Evolutionary conservation across 37 sponge, comb jelly and placozoan species (phyloP).

Genomic region (Diacarnus erythraeanus): DNA sequence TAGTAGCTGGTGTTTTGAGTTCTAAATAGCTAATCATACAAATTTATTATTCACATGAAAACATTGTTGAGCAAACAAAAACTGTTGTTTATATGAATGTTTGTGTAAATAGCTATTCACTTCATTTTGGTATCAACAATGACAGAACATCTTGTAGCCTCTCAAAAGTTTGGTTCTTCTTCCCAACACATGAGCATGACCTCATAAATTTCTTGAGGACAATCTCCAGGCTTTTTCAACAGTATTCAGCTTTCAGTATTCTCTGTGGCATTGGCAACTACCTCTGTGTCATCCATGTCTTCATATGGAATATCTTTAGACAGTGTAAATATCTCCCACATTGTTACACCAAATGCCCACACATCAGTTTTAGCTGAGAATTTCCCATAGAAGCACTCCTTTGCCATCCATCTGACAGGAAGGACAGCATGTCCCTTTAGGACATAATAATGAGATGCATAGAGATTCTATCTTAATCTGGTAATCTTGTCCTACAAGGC

Average conservation of each 20-base stretch:
- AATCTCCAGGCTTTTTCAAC: conserved; percentile 30
- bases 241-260: conserved; percentile 37
- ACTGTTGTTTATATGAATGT: too few species aligned
- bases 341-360: conserved; percentile 80
- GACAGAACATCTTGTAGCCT: conserved; percentile 10
- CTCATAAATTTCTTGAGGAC: conserved; percentile 47
- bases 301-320: conserved; percentile 61
- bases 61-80: too few species aligned
- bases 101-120: too few species aligned
- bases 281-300: conserved; percentile 63
- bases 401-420: conserved; percentile 85
- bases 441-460: conserved; percentile 60
- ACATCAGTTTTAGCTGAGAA: conserved; percentile 85
- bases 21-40: too few species aligned
- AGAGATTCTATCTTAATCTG: conserved; percentile 69
- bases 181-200: conserved; percentile 63
- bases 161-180: conserved; percentile 45
- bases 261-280: conserved; percentile 63
- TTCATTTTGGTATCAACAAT: neutral
- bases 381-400: conserved; percentile 77
- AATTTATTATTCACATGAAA: too few species aligned
- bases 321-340: conserved; percentile 86
- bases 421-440: conserved; percentile 50
- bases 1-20: too few species aligned
- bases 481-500: conserved; percentile 58